A percentile compares a stretch with the other conserved stretches of the same genome.
Conservation (phyloP, 2,113 vertebrate species). For the Lepisosteus osseus region DNA sequence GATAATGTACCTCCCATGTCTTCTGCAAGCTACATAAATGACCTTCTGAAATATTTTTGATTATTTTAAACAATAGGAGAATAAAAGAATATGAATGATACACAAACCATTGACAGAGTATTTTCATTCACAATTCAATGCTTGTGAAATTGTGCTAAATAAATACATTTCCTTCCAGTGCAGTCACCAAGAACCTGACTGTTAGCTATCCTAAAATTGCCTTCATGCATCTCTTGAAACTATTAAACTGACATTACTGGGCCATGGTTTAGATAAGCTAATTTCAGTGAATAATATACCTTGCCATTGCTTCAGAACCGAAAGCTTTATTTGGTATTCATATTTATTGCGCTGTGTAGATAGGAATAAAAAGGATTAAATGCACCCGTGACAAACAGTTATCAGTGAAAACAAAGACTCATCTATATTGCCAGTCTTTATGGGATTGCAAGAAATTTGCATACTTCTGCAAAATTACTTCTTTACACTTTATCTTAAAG, state of each 20-base stretch:
- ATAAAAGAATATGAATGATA: slow-evolving; percentile 1
- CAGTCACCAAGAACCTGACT: slow-evolving; percentile 5
- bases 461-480: background rate
- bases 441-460: background rate
- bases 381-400: background rate
- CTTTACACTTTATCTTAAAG: background rate
- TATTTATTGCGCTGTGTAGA: background rate
- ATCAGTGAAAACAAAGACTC: background rate
- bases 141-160: slow-evolving; percentile 6
- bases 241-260: slow-evolving; percentile 15
- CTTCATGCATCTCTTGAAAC: background rate
- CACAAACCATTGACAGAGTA: slow-evolving; percentile 5
- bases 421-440: background rate
- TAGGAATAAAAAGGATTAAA: background rate
- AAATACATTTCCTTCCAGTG: background rate
- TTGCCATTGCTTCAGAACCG: background rate
- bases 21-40: background rate
- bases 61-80: background rate
- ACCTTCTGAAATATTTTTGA: background rate
- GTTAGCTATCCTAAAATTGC: background rate
- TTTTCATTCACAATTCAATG: slow-evolving; percentile 3
- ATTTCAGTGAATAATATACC: slow-evolving; percentile 16
- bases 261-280: slow-evolving; percentile 16
- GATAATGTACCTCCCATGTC: background rate
- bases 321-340: slow-evolving; percentile 9